These are phyloP conservation scores for Cenopis cana DNA, from an alignment of 2,888 invertebrate genomes.

Conservation along the genomic window DNA sequence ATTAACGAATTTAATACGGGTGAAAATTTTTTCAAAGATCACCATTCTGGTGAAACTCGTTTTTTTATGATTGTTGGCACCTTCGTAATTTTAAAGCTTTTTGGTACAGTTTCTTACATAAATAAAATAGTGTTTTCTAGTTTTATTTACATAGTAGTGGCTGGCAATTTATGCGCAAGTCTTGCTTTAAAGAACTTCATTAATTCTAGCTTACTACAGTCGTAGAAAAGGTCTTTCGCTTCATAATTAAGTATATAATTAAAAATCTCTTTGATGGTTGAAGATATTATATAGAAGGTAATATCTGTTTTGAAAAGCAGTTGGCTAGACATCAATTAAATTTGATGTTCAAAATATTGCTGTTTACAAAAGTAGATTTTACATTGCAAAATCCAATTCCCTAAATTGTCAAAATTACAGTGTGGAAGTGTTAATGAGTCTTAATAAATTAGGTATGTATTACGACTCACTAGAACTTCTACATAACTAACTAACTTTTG, in stretches of 20 bases:
- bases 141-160: background rate
- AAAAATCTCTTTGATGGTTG: constrained; percentile 11
- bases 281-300: background rate
- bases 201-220: constrained; percentile 1
- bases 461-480: too few species aligned
- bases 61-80: too few species aligned
- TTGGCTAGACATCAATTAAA: constrained; percentile 1
- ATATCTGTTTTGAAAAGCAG: background rate
- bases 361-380: background rate
- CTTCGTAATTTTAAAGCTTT: too few species aligned
- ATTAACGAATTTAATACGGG: too few species aligned
- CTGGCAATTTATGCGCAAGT: constrained; percentile 7
- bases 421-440: too few species aligned
- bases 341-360: background rate
- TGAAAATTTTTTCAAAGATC: too few species aligned
- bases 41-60: too few species aligned
- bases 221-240: background rate
- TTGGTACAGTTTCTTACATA: background rate
- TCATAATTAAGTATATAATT: constrained; percentile 12
- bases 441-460: too few species aligned
- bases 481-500: too few species aligned
- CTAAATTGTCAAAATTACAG: too few species aligned
- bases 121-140: constrained; percentile 1
- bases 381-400: too few species aligned
- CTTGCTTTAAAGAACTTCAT: constrained; percentile 5